phyloP scores from a whole-genome alignment of 2,888 invertebrate species.

The Palloptera scutellata region DNA sequence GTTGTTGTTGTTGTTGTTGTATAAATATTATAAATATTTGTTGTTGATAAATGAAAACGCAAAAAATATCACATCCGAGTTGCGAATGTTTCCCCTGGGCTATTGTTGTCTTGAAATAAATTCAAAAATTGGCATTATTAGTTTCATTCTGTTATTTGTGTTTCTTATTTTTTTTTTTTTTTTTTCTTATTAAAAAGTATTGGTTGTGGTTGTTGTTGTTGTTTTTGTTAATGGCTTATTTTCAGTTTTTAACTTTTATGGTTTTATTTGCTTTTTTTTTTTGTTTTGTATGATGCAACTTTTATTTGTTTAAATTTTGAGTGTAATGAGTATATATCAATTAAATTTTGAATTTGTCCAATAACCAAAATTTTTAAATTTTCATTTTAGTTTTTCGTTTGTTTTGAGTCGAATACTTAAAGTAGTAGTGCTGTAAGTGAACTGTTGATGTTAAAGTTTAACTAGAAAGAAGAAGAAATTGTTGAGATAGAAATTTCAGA shows the following conservation, averaged over 20 bases:
- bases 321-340: slow-evolving; percentile 55
- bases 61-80: slow-evolving; percentile 64
- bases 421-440: no score
- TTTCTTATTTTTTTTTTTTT: slow-evolving; percentile 34
- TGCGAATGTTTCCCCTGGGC: slow-evolving; percentile 63
- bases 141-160: slow-evolving; percentile 42
- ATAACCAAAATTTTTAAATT: slow-evolving; percentile 35
- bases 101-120: slow-evolving; percentile 62
- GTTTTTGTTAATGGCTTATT: slow-evolving; percentile 23
- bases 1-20: slow-evolving; percentile 43
- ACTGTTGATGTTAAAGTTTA: no score
- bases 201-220: slow-evolving; percentile 20
- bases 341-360: slow-evolving; percentile 53
- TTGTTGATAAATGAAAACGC: slow-evolving; percentile 42
- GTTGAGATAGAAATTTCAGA: no score
- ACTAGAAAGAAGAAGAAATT: no score
- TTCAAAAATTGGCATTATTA: slow-evolving; percentile 51
- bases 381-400: no score
- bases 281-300: slow-evolving; percentile 42
- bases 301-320: slow-evolving; percentile 29
- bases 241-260: slow-evolving; percentile 22
- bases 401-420: no score
- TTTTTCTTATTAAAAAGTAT: slow-evolving; percentile 38
- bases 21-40: slow-evolving; percentile 47
- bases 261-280: no score